These are phyloP conservation scores for Bubo scandiacus DNA, from an alignment of 2,113 vertebrate species.

Conservation along the genomic window DNA sequence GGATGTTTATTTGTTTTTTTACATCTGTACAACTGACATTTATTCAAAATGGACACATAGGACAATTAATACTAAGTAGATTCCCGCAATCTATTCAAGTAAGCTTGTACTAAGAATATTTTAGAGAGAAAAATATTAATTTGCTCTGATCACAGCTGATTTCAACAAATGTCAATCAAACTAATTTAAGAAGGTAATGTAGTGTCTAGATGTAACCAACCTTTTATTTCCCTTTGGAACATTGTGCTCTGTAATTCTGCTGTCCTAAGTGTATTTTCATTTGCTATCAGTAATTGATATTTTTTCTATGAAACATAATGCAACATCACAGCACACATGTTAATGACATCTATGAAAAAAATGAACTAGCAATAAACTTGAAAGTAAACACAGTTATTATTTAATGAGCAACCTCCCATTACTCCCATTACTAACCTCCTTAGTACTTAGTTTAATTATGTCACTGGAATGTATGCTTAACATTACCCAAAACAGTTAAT, in stretches of 20 bases:
- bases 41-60: neutral
- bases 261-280: neutral
- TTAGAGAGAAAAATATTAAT: neutral
- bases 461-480: neutral
- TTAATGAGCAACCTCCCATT: neutral
- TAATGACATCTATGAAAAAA: neutral
- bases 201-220: neutral
- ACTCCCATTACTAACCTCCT: neutral
- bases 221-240: neutral
- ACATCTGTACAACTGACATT: neutral
- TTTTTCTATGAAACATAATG: neutral
- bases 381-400: neutral
- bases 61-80: neutral
- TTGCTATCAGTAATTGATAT: neutral
- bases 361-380: neutral
- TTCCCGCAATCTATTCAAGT: neutral
- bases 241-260: neutral
- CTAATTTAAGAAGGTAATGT: neutral
- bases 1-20: neutral
- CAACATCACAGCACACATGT: neutral
- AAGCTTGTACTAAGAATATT: neutral
- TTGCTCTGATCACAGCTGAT: neutral
- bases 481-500: slow-evolving; percentile 18
- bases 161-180: neutral
- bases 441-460: slow-evolving; percentile 29